Evolutionary conservation across 2,797 vertebrate genomes (phyloP).

Genomic region (Lagocephalus sceleratus): DNA sequence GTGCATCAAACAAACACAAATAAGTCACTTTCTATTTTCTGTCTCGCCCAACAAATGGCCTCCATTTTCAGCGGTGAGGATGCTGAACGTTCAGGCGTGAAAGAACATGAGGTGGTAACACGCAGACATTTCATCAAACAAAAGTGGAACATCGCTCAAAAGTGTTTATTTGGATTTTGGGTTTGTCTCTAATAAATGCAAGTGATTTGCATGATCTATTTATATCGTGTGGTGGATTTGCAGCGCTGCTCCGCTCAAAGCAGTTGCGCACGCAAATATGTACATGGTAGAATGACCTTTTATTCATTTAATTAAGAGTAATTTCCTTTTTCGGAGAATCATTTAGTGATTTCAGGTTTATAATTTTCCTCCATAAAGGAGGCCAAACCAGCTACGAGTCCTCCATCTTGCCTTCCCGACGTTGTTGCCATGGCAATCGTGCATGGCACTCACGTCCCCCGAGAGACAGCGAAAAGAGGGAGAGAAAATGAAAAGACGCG

Average conservation of each 20-base stretch:
- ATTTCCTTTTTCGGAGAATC: conserved; percentile 22
- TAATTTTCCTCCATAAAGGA: conserved; percentile 43
- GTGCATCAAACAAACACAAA: conserved; percentile 3
- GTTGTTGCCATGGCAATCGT: conserved; percentile 80
- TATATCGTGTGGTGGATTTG: conserved; percentile 6
- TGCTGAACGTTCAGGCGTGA: conserved; percentile 1
- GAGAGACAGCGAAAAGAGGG: conserved; percentile 49
- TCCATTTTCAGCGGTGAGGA: conserved; percentile 6
- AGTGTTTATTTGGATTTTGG: neutral
- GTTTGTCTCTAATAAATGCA: neutral
- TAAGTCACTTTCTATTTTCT: conserved; percentile 7
- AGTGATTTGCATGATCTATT: neutral
- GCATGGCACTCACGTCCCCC: conserved; percentile 62
- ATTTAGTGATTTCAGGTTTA: conserved; percentile 40
- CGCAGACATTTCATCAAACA: neutral
- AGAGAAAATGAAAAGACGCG: conserved; percentile 42
- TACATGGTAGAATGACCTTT: conserved; percentile 1
- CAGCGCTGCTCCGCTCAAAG: neutral
- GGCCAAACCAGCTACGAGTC: conserved; percentile 55
- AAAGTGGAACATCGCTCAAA: neutral
- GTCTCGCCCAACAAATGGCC: conserved; percentile 9
- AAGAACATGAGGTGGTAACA: conserved; percentile 6
- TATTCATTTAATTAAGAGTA: neutral
- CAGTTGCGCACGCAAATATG: conserved; percentile 3
- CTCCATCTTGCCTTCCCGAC: conserved; percentile 72